Evolutionary conservation across 2,797 vertebrate genomes (phyloP), one percentile per base, ranked within the genome.

Genomic region (Onychomys arenicola): DNA sequence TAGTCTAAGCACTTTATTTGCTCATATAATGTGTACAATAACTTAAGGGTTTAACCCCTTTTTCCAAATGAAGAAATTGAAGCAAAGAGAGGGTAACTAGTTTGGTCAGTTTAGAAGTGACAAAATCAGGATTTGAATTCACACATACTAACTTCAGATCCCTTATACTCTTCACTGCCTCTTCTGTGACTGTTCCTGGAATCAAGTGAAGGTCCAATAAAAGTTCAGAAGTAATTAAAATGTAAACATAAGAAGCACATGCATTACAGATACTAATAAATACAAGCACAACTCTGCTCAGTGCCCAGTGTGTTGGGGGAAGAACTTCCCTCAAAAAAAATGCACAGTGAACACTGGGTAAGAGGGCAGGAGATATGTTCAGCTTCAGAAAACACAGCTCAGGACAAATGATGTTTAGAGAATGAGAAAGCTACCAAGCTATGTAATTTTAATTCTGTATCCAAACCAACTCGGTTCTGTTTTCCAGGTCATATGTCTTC

Each of bases 161-260:
- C 13, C 29, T 73, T 57, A 59, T 25, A 25, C 85, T 90, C 32
- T 83, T 61, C 61, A 57, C 2, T 52, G 69, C 6, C 19, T 76
- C 11, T 7, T 32, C 69, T n/a, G 37, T 77, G 37, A 78, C 34
- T 87, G 49, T 32, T 10, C 6, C 13, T 59, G 49, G 32, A 27
- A 19, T 40, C 73, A 57, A 86, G 49, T 57, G n/a, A 86, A 93
- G 17, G 85, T 65, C 37, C 43, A 90, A 61, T 16, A 81, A 1
- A 95, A 87, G 63, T 37, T 40, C 89, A 90, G 46, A 90, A 95
- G 59, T 77, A 89, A 93, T 21, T 55, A 59, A 93, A 94, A 69
- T 37, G 75, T 59, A 87, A 89, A 49, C 89, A 46, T 73, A 32
- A 63, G 32, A 77, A 78, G 2, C 59, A 37, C 9, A 61, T 29